These are phyloP conservation scores for Phrixothrix hirtus DNA, from an alignment of 2,888 invertebrate genomes.

Conservation along the genomic window DNA sequence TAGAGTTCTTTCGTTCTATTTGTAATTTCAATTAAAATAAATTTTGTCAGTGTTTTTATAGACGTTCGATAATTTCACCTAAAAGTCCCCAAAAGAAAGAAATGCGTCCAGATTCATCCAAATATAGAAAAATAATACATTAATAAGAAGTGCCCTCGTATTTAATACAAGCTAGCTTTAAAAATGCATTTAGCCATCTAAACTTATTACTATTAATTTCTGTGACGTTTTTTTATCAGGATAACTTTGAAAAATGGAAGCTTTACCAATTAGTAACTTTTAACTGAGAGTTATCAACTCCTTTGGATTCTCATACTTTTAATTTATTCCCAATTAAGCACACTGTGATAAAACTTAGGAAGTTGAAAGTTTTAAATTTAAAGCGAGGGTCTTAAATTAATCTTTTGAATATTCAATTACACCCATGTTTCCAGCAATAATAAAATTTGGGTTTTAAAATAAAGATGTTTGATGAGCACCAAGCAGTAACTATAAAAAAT, in stretches of 20 bases:
- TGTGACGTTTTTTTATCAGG: background rate
- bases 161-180: too few relatives aligned
- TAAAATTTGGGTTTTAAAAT: conserved; percentile 5
- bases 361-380: conserved; percentile 16
- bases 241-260: conserved; percentile 3
- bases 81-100: too few relatives aligned
- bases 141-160: too few relatives aligned
- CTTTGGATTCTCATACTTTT: conserved; percentile 13
- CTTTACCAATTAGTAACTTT: conserved; percentile 9
- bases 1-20: too few relatives aligned
- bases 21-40: too few relatives aligned
- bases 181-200: too few relatives aligned
- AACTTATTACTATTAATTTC: conserved; percentile 2
- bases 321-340: conserved; percentile 21
- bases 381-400: conserved; percentile 15
- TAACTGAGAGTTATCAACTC: conserved; percentile 8
- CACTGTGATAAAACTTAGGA: conserved; percentile 16
- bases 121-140: too few relatives aligned
- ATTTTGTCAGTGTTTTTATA: too few relatives aligned
- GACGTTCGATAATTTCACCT: too few relatives aligned
- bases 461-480: conserved; percentile 1
- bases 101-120: too few relatives aligned
- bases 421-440: conserved; percentile 12
- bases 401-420: conserved; percentile 24
- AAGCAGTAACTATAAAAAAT: conserved; percentile 20